phyloP scores from a whole-genome alignment of 2,113 vertebrate genomes.

The Ophiodon elongatus region DNA sequence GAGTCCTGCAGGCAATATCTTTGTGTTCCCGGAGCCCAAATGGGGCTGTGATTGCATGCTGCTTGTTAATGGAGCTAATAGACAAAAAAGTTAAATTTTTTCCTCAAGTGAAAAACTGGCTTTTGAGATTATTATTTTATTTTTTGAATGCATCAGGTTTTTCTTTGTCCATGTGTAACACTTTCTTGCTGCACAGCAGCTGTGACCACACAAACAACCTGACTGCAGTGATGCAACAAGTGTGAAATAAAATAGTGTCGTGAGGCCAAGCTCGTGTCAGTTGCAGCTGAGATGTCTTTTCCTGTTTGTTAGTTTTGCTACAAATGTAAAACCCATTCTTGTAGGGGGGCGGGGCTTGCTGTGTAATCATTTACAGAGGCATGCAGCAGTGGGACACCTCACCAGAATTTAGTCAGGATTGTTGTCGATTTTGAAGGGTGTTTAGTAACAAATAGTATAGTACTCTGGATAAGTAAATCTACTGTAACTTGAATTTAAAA shows the following conservation, averaged over 20 bases:
- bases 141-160: not conserved
- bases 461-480: not conserved
- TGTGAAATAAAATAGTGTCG: constrained; percentile 5
- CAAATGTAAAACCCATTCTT: not conserved
- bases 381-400: not conserved
- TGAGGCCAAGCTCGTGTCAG: constrained; percentile 20
- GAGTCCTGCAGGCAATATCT: constrained; percentile 60
- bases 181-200: constrained; percentile 3
- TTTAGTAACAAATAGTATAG: too few relatives aligned
- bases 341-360: not conserved
- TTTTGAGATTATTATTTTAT: constrained; percentile 6
- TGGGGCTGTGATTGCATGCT: constrained; percentile 58
- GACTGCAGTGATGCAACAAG: not conserved
- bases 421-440: not conserved
- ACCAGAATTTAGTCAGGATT: not conserved
- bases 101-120: constrained; percentile 14
- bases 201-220: constrained; percentile 14
- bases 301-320: constrained; percentile 2
- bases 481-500: not conserved
- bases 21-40: constrained; percentile 49
- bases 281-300: constrained; percentile 16
- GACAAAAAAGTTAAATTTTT: not conserved
- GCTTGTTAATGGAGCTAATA: constrained; percentile 58
- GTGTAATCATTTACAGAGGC: not conserved
- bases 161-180: not conserved